Percentiles rank a stretch among this genome's conserved stretches.
These are phyloP conservation scores for Chalcis sispes DNA, from an alignment of 2,888 invertebrate genomes.

Conservation along the genomic window DNA sequence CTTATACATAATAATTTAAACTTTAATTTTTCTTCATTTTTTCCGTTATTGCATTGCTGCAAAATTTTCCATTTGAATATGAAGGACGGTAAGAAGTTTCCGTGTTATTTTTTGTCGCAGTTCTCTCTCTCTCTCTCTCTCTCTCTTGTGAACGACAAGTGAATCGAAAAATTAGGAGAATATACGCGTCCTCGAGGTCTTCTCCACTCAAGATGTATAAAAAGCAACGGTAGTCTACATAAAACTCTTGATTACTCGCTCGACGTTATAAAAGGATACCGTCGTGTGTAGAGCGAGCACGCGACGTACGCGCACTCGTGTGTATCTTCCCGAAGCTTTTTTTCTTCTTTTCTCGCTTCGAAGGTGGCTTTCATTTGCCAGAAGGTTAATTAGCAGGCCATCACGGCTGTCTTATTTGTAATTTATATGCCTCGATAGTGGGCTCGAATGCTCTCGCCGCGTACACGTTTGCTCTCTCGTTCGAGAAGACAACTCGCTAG, in stretches of 20 bases:
- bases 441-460: slow-evolving; percentile 14
- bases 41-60: too few species aligned
- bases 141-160: too few species aligned
- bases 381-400: slow-evolving; percentile 69
- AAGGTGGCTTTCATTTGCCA: slow-evolving; percentile 62
- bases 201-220: neutral
- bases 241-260: slow-evolving; percentile 40
- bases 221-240: slow-evolving; percentile 2
- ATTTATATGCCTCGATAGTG: slow-evolving; percentile 63
- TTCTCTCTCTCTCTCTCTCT: too few species aligned
- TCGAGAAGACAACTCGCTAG: neutral
- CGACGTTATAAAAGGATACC: neutral
- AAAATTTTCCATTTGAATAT: too few species aligned
- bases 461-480: neutral
- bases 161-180: too few species aligned
- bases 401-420: slow-evolving; percentile 67
- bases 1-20: too few species aligned
- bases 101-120: too few species aligned
- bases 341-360: neutral
- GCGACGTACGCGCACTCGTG: neutral
- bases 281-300: too few species aligned
- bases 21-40: too few species aligned
- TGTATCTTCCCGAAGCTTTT: neutral
- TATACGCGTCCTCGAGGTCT: too few species aligned
- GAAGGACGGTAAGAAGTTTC: too few species aligned